Base-by-base conservation (phyloP, 2,797 vertebrate species). In the Lates japonicus region DNA sequence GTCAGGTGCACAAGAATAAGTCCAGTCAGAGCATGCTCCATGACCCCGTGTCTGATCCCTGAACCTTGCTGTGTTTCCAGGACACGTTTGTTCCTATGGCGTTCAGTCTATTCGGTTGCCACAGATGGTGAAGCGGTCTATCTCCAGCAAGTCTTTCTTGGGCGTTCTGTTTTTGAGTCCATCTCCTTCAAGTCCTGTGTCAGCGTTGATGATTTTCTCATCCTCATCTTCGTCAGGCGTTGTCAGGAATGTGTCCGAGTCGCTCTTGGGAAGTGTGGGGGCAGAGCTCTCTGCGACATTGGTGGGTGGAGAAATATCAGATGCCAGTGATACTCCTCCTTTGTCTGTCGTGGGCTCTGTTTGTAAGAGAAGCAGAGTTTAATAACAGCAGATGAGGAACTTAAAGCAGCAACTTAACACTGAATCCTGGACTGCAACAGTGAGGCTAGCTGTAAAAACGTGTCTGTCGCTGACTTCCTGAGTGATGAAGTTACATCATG, bases 61-160 rank as follows among this genome's bases (percentile, higher is more conserved):
- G 90, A 90, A 92, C 78, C 76, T 63, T 7, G 49, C 75, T 19
- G 81, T 60, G 79, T 46, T 63, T 46, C 74, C 82, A 64, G 80
- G 82, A 82, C 77, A 59, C 75, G 54, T 61, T 75, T 60, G 70
- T 17, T 70, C 29, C 59, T n/a, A 11, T 19, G 44, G 77, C 65
- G 0, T 96, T 97, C 95, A 99, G 96, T 99, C 98, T 90, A 99
- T 99, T 70, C 98, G 95, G 94, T 99, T 99, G 89, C 98, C 98
- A 63, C 98, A 99, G 90, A 99, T 99, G 82, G 98, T 99, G 94
- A 99, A 99, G 88, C 98, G 97, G 94, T 99, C 98, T 85, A 99
- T 98, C 91, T 99, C 98, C 89, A 99, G 78, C 92, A 99, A 94
- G 89, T 99, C 98, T 93, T 98, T 99, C 94, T 99, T 98, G 72